Conservation (phyloP, 2,113 vertebrate species). For the Cynoglossus semilaevis region DNA sequence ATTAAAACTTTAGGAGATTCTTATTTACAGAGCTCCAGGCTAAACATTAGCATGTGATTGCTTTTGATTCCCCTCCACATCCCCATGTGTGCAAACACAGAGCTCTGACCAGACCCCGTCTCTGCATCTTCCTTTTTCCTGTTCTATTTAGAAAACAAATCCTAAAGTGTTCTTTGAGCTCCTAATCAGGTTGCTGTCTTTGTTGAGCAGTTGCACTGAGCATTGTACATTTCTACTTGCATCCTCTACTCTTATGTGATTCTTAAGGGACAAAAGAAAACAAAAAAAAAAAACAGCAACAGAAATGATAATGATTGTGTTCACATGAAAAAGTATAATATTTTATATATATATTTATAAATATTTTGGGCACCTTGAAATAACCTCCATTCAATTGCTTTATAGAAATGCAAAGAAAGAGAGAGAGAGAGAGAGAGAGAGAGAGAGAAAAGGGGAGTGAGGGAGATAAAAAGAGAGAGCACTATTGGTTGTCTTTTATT, state of each 20-base stretch:
- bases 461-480: background rate
- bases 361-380: constrained; percentile 23
- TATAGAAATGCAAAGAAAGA: too few relatives aligned
- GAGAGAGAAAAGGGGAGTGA: too few relatives aligned
- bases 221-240: constrained; percentile 63
- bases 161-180: constrained; percentile 46
- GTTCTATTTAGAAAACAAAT: constrained; percentile 49
- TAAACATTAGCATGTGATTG: too few relatives aligned
- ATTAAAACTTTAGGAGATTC: too few relatives aligned
- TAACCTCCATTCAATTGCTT: constrained; percentile 12
- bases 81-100: too few relatives aligned
- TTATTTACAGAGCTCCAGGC: too few relatives aligned
- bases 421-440: background rate
- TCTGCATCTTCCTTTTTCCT: constrained; percentile 24
- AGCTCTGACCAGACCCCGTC: background rate
- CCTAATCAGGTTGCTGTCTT: constrained; percentile 55
- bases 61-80: too few relatives aligned
- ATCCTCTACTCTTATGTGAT: constrained; percentile 31
- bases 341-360: too few relatives aligned
- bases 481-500: constrained; percentile 19
- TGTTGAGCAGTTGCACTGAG: constrained; percentile 58
- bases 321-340: too few relatives aligned
- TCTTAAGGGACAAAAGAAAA: too few relatives aligned
- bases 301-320: too few relatives aligned
- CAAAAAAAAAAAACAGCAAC: background rate